Evolutionary conservation across 2,888 invertebrate species (phyloP), one percentile per base, ranked within the genome.

Genomic region (Dione juno): DNA sequence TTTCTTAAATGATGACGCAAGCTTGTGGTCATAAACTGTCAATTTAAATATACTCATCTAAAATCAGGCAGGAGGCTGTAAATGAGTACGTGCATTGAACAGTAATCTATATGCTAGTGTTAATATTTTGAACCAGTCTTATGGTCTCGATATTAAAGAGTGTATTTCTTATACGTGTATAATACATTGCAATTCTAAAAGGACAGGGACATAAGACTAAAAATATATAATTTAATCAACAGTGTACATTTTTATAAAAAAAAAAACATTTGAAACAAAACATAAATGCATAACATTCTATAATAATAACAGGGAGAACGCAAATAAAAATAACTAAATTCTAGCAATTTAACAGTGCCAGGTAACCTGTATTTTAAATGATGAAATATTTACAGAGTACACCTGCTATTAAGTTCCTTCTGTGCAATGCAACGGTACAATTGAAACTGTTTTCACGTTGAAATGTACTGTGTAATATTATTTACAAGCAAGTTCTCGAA

Each of bases 261-360:
- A n/a, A 8, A n/a, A 14, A 8, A 9, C n/a, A 28, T 16, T 53
- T 14, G 3, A 35, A 9, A 37, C 3, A 16, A 37, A 57, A 37
- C 16, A 14, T 5, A 16, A 35, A 52, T 21, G 6, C 9, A 1
- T 16, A 16, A 57, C 1, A 37, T 11, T 57, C 16, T 57, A 37
- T 16, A 45, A n/a, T 43, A 48, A 48, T 40, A 64, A 50, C 37
- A 50, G 13, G 50, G 37, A 52, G 37, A 64, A 19, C 19, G 14
- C 40, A 41, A 61, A 43, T 8, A n/a, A 61, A 21, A 40, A 58
- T 41, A 52, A 52, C 50, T 37, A 40, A 14, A 48, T 7, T 48
- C 48, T 52, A 64, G 21, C 13, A 21, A 64, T 64, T 64, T 50
- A 64, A 40, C 50, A 50, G 37, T 50, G 50, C 45, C 48, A 58